Evolutionary conservation across 2,797 vertebrate species (phyloP).

Genomic region (Cuculus canorus): DNA sequence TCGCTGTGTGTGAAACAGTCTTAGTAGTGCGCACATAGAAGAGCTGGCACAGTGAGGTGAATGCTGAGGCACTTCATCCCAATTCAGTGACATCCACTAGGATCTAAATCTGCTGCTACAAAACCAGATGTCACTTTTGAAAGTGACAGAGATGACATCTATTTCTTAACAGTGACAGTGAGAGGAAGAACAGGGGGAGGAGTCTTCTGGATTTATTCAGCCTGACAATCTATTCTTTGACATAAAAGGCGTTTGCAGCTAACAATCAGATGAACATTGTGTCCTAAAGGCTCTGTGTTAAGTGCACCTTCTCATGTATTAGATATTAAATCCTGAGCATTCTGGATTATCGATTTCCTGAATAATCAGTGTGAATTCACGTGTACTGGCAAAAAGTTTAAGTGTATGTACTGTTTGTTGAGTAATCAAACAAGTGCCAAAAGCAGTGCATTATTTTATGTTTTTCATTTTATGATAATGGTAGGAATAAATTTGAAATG

Average conservation of each 20-base stretch:
- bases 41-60: background rate
- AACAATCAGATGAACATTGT: background rate
- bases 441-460: background rate
- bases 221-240: background rate
- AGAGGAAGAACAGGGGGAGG: background rate
- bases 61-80: background rate
- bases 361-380: background rate
- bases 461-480: background rate
- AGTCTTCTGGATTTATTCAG: background rate
- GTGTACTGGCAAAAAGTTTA: background rate
- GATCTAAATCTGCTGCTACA: background rate
- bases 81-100: background rate
- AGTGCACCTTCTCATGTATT: background rate
- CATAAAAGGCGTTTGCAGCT: background rate
- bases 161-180: background rate
- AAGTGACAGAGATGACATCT: background rate
- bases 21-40: background rate
- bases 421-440: background rate
- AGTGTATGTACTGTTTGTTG: background rate
- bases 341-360: background rate
- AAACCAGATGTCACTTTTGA: background rate
- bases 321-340: background rate
- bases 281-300: background rate
- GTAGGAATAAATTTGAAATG: background rate
- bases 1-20: background rate